phyloP scores from a whole-genome alignment of 1,140 invertebrate species.

The Bemisia tabaci region DNA sequence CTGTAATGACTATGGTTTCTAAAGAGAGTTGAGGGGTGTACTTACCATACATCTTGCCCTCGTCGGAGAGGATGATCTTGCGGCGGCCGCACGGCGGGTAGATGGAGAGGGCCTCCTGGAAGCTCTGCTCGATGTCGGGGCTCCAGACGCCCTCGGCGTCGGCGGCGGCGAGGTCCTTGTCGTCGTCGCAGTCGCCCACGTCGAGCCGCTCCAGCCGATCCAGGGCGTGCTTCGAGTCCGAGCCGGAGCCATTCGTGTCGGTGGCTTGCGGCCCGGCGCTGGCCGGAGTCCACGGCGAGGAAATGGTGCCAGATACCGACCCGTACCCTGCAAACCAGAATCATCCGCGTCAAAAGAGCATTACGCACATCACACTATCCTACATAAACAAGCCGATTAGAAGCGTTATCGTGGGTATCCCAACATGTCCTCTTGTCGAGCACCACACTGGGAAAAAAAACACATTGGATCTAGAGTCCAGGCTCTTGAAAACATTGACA shows the following conservation, averaged over 20 bases:
- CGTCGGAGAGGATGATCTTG: conserved; percentile 99
- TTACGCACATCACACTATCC: too few species aligned
- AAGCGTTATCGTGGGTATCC: too few species aligned
- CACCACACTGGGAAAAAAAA: too few species aligned
- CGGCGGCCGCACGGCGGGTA: conserved; percentile 97
- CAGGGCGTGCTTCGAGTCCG: conserved; percentile 57
- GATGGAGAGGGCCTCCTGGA: conserved; percentile 98
- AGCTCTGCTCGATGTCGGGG: conserved; percentile 99
- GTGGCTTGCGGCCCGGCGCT: conserved; percentile 43
- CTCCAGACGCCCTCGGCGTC: conserved; percentile 99
- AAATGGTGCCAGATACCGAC: conserved; percentile 68
- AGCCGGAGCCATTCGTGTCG: conserved; percentile 37
- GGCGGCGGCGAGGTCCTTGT: conserved; percentile 75
- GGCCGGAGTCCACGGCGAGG: conserved; percentile 60
- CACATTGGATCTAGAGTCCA: too few species aligned
- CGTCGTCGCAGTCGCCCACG: conserved; percentile 70
- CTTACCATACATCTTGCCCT: conserved; percentile 99
- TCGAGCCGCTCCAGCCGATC: too few species aligned
- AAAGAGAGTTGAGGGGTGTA: conserved; percentile 27
- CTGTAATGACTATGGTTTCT: too few species aligned
- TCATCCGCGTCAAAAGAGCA: too few species aligned
- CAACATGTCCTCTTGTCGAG: too few species aligned
- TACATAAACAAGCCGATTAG: too few species aligned
- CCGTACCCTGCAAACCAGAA: conserved; percentile 42
- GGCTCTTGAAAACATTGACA: too few species aligned